Evolutionary conservation across 2,113 vertebrate genomes (phyloP).

Genomic region (Odocoileus hemionus): DNA sequence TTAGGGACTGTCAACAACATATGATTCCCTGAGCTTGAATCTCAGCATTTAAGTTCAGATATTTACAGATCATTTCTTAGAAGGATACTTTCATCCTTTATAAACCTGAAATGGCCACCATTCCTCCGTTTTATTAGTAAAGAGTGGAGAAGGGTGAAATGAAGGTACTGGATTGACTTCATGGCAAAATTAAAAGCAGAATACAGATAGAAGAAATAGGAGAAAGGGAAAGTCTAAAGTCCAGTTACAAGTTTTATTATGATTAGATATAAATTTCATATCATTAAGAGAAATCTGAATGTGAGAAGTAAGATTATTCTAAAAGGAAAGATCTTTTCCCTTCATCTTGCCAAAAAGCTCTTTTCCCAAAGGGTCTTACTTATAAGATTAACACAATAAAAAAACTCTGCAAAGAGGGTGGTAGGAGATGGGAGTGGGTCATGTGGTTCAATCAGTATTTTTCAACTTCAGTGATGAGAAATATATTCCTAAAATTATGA

Average conservation of each 20-base stretch:
- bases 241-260: background rate
- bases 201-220: background rate
- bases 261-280: constrained; percentile 28
- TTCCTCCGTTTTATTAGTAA: background rate
- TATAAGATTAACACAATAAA: constrained; percentile 15
- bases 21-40: background rate
- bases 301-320: background rate
- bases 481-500: constrained; percentile 11
- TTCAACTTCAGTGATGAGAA: background rate
- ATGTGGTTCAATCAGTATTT: background rate
- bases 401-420: background rate
- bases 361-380: background rate
- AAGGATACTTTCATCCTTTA: background rate
- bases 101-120: background rate
- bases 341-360: constrained; percentile 1
- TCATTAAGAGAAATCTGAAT: background rate
- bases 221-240: background rate
- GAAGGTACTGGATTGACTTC: background rate
- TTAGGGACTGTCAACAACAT: background rate
- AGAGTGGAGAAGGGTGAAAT: background rate
- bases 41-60: background rate
- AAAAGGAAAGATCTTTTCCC: constrained; percentile 24
- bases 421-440: background rate
- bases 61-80: background rate
- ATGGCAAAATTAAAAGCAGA: background rate